phyloP scores from a whole-genome alignment of 1,140 invertebrate species.

The Drosophila kikkawai region DNA sequence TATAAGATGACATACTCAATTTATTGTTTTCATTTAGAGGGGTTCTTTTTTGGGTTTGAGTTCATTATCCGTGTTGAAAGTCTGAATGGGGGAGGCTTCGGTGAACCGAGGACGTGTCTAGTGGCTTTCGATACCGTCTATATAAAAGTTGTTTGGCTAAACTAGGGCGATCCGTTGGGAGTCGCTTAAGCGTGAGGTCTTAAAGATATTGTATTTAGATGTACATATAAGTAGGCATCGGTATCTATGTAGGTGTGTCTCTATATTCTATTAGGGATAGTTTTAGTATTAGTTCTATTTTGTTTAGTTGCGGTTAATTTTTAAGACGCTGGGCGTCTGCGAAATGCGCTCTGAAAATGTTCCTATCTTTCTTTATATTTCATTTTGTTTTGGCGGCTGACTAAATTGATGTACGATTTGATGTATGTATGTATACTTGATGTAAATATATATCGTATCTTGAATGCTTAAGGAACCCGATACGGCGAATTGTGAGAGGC shows the following conservation, averaged over 20 bases:
- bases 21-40: conserved; percentile 81
- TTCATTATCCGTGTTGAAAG: conserved; percentile 58
- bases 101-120: conserved; percentile 31
- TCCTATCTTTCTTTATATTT: conserved; percentile 27
- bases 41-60: conserved; percentile 44
- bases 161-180: conserved; percentile 47
- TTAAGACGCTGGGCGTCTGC: conserved; percentile 77
- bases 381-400: conserved; percentile 68
- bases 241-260: conserved; percentile 35
- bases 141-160: conserved; percentile 74
- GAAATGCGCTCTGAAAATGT: conserved; percentile 73
- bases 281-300: conserved; percentile 27
- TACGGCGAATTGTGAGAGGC: conserved; percentile 36
- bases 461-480: conserved; percentile 67
- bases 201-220: conserved; percentile 60
- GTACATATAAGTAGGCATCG: conserved; percentile 26
- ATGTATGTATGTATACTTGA: conserved; percentile 36
- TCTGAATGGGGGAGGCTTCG: conserved; percentile 30
- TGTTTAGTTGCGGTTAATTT: conserved; percentile 48
- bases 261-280: conserved; percentile 29
- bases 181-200: conserved; percentile 70
- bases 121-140: conserved; percentile 20
- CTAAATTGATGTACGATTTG: conserved; percentile 25
- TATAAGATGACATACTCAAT: conserved; percentile 84
- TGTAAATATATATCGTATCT: conserved; percentile 51